phyloP scores from a whole-genome alignment of 2,113 vertebrate genomes.

The Ibidorhyncha struthersii region DNA sequence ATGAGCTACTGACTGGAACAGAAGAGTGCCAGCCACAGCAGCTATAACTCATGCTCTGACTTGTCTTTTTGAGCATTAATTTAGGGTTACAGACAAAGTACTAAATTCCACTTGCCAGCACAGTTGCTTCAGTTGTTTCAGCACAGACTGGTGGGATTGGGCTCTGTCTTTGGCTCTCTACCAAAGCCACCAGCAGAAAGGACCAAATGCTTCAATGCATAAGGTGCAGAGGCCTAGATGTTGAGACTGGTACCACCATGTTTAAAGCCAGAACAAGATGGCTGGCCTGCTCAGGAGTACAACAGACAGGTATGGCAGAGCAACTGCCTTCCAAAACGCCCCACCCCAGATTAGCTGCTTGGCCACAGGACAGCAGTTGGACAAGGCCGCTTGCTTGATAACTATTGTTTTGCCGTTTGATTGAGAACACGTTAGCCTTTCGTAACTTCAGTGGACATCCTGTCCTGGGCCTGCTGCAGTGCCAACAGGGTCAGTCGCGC shows the following conservation, averaged over 20 bases:
- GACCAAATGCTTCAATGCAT: background rate
- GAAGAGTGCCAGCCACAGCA: background rate
- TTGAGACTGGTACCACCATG: background rate
- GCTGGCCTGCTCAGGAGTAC: background rate
- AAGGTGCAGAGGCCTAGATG: background rate
- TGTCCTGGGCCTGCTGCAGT: background rate
- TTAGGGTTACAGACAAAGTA: background rate
- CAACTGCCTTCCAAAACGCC: background rate
- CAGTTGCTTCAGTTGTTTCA: background rate
- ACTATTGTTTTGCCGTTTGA: constrained; percentile 6
- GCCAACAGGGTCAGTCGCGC: background rate
- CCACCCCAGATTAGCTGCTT: background rate
- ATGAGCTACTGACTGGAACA: background rate
- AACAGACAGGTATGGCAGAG: background rate
- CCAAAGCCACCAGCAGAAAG: background rate
- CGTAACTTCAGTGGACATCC: background rate
- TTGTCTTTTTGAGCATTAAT: background rate
- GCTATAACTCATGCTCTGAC: background rate
- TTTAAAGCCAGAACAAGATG: background rate
- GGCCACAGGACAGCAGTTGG: background rate
- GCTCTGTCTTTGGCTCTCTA: background rate
- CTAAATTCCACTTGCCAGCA: background rate
- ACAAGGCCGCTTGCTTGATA: background rate
- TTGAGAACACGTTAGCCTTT: background rate
- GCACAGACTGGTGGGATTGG: background rate